phyloP scores from a whole-genome alignment of 2,113 vertebrate species.

The Passer montanus region DNA sequence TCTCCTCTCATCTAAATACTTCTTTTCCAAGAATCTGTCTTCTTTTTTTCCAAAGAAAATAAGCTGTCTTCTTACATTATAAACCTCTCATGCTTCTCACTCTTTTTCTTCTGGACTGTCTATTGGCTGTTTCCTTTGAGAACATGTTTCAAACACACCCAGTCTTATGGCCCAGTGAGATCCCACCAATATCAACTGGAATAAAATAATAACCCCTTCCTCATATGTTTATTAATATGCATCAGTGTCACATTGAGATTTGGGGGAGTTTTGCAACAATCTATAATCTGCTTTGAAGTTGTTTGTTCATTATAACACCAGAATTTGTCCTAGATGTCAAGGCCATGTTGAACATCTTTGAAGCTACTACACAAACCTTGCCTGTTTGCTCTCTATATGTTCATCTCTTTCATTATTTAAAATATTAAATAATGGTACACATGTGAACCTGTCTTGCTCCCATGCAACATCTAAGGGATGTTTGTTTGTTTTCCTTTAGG shows the following conservation, averaged over 20 bases:
- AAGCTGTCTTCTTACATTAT: not conserved
- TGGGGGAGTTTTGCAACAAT: not conserved
- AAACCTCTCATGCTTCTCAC: not conserved
- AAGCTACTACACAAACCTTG: not conserved
- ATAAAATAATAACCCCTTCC: not conserved
- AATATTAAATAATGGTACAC: not conserved
- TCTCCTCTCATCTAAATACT: not conserved
- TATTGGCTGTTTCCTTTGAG: not conserved
- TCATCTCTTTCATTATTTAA: not conserved
- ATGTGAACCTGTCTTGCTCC: not conserved
- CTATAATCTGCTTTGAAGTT: not conserved
- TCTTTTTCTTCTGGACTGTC: not conserved
- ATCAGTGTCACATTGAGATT: not conserved
- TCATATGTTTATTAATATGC: not conserved
- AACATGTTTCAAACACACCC: not conserved
- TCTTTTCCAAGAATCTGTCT: conserved; percentile 11
- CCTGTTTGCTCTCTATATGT: not conserved
- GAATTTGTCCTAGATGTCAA: not conserved
- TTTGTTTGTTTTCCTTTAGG: not conserved
- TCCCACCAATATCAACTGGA: not conserved
- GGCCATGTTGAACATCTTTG: not conserved
- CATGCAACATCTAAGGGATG: not conserved
- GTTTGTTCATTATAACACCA: not conserved
- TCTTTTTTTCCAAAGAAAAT: conserved; percentile 26
- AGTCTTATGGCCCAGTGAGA: not conserved